These are phyloP conservation scores for Bombyx huttoni DNA, from an alignment of 2,888 invertebrate genomes.

Conservation along the genomic window DNA sequence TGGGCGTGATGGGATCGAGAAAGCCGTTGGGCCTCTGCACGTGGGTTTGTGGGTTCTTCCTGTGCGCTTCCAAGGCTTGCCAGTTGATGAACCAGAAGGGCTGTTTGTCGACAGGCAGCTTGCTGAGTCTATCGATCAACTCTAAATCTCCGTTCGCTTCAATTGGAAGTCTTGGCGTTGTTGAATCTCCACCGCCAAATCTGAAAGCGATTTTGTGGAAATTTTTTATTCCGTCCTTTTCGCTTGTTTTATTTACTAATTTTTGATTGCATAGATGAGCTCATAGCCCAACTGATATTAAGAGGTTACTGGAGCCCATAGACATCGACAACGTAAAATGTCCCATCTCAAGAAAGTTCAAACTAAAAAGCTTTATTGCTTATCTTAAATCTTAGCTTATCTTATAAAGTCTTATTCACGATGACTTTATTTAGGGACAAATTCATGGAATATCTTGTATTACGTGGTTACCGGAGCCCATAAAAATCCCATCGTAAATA, in stretches of 20 bases:
- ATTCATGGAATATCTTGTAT: no score
- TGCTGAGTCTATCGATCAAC: slow-evolving; percentile 74
- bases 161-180: slow-evolving; percentile 67
- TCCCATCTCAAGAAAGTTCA: no score
- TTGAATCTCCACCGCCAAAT: slow-evolving; percentile 36
- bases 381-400: no score
- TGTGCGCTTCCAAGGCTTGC: slow-evolving; percentile 74
- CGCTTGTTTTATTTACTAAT: not conserved
- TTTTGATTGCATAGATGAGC: no score
- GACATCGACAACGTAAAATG: no score
- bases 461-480: no score
- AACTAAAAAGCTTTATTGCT: no score
- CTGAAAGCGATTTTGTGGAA: slow-evolving; percentile 20
- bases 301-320: no score
- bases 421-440: no score
- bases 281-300: no score
- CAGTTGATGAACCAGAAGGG: slow-evolving; percentile 84
- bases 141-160: slow-evolving; percentile 77
- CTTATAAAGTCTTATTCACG: no score
- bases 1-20: slow-evolving; percentile 11
- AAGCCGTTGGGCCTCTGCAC: slow-evolving; percentile 42
- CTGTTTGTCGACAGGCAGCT: slow-evolving; percentile 76
- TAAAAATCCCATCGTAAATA: no score
- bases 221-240: not conserved
- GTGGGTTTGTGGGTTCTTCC: slow-evolving; percentile 50